Base-by-base conservation (phyloP, 2,888 invertebrate species). In the Stomorhina lunata region DNA sequence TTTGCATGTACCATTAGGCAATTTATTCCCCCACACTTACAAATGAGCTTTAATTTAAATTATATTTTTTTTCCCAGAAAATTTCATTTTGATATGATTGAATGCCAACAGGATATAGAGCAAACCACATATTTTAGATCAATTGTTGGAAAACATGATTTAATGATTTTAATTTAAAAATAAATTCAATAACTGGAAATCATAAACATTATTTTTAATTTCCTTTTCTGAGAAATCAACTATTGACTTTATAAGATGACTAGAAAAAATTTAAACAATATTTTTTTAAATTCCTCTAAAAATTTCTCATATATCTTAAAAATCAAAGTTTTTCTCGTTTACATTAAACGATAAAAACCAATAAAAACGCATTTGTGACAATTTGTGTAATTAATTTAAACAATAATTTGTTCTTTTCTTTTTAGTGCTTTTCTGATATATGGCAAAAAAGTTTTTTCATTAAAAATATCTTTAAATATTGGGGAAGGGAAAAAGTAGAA, bases 331-430 rank as follows among this genome's bases (percentile, higher is more conserved):
- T 40, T 48, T 17, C n/a, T 40, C 15, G 1, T 53, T 27, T n/a
- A 12, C 34, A 17, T 7, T 29, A 5, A 4, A 27, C 32, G 25
- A 57, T 48, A 71, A n/a, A n/a, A 43, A 61, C 50, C 32, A 75
- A 76, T 80, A 71, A 71, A 65, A 80, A 76, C 57, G 37, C 32
- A 37, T 55, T 34, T 77, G 71, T 77, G 81, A 77, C 77, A 81
- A 77, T 81, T 77, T 77, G 61, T 72, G 59, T 77, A 81, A 77
- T 81, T 81, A 81, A 81, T 77, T 50, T 81, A 5, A 12, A 59
- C 50, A 65, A 77, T 81, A 72, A 75, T 65, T 75, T 63, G n/a
- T 59, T 20, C 22, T 17, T 12, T 50, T 2, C 20, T 43, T 4
- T 3, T 55, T 43, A 48, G 63, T 57, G n/a, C 43, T 65, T 48